Evolutionary conservation across 2,888 invertebrate species (phyloP).

Genomic region (Iselma pallidipennis): DNA sequence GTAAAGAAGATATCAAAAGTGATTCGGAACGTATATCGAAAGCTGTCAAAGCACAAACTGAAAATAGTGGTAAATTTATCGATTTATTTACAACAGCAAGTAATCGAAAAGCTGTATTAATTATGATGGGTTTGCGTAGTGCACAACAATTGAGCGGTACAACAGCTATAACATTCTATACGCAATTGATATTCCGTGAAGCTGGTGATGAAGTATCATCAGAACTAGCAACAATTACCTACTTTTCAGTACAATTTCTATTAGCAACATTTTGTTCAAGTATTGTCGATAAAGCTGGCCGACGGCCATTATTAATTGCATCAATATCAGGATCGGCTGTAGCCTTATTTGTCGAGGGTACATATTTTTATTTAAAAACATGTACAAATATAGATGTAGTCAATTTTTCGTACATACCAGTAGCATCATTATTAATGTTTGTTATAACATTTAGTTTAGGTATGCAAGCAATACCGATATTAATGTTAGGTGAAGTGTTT

Average conservation of each 20-base stretch:
- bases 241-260: slow-evolving; percentile 59
- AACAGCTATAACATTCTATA: slow-evolving; percentile 64
- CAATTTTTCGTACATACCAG: slow-evolving; percentile 52
- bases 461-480: slow-evolving; percentile 58
- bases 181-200: slow-evolving; percentile 57
- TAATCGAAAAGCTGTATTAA: slow-evolving; percentile 66
- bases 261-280: slow-evolving; percentile 60
- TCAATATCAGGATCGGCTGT: slow-evolving; percentile 56
- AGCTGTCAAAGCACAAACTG: slow-evolving; percentile 52
- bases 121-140: slow-evolving; percentile 62
- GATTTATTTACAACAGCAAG: slow-evolving; percentile 62
- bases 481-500: slow-evolving; percentile 59
- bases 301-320: slow-evolving; percentile 58
- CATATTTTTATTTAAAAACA: slow-evolving; percentile 56
- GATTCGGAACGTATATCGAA: slow-evolving; percentile 46
- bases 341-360: slow-evolving; percentile 51
- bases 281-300: slow-evolving; percentile 61
- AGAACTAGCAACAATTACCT: slow-evolving; percentile 39
- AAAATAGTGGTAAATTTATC: slow-evolving; percentile 60
- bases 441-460: slow-evolving; percentile 58
- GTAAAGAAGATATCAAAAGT: slow-evolving; percentile 57
- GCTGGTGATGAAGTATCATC: slow-evolving; percentile 27
- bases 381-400: slow-evolving; percentile 45
- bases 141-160: slow-evolving; percentile 63
- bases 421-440: slow-evolving; percentile 55